Evolutionary conservation across 1,140 invertebrate genomes (phyloP).

Genomic region (Dinoponera quadriceps): DNA sequence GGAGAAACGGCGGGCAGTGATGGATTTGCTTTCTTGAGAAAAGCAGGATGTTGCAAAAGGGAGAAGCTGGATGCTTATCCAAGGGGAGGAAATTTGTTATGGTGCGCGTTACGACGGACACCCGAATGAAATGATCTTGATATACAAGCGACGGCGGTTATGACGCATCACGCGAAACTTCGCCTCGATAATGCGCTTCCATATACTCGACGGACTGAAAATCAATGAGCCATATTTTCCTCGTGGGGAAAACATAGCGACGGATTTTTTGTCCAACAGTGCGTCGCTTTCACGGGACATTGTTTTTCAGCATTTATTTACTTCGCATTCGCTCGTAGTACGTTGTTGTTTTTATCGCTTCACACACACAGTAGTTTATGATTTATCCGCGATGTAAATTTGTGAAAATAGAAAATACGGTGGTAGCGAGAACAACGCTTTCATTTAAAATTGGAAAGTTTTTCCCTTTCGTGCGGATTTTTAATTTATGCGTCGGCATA

Average conservation of each 20-base stretch:
- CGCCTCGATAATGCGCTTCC: not conserved
- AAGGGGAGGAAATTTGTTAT: slow-evolving; percentile 47
- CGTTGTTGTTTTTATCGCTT: slow-evolving; percentile 1
- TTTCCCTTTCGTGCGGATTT: not conserved
- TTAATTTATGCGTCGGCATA: not conserved
- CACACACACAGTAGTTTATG: not conserved
- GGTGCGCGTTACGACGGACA: slow-evolving; percentile 4
- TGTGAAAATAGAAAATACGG: slow-evolving; percentile 2
- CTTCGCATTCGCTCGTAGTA: not conserved
- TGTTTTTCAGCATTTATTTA: slow-evolving; percentile 24
- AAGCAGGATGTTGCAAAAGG: not conserved
- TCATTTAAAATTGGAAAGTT: not conserved
- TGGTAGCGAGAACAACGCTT: not conserved
- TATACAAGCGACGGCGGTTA: not conserved
- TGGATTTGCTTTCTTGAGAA: not conserved
- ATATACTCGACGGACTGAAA: not conserved
- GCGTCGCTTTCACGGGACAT: slow-evolving; percentile 1
- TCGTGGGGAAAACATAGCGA: not conserved
- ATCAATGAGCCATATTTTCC: not conserved
- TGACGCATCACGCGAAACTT: not conserved
- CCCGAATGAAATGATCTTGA: not conserved
- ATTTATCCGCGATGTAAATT: slow-evolving; percentile 18
- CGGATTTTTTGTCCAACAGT: not conserved
- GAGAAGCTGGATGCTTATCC: not conserved
- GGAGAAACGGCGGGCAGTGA: not conserved